Percentiles rank a stretch among this genome's conserved stretches.
Evolutionary conservation across 2,888 invertebrate species (phyloP).

Genomic region (Branchinecta sandiegonensis): DNA sequence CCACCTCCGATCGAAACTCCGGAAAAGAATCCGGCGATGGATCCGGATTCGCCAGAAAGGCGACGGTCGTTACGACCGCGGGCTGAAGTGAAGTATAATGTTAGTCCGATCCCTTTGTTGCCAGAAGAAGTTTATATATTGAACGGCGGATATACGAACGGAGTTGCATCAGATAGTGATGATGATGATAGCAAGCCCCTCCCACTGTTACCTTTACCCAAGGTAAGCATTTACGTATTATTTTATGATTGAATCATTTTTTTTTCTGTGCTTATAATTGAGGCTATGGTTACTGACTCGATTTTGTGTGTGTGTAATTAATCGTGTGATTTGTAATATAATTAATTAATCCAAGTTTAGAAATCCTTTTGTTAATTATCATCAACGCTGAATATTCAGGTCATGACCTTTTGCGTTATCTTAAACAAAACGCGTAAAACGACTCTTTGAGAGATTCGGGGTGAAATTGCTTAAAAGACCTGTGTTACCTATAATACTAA

Average conservation of each 20-base stretch:
- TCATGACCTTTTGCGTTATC: too few relatives aligned
- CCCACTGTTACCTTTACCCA: not conserved
- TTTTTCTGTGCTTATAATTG: not conserved
- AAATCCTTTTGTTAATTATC: too few relatives aligned
- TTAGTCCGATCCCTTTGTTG: not conserved
- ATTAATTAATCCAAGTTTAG: too few relatives aligned
- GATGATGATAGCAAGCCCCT: conserved; percentile 3
- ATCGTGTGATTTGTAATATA: too few relatives aligned
- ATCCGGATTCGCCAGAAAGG: conserved; percentile 7
- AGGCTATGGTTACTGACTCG: not conserved
- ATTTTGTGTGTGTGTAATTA: too few relatives aligned
- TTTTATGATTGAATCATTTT: not conserved
- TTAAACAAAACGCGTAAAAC: too few relatives aligned
- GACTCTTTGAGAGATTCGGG: too few relatives aligned
- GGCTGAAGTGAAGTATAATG: conserved; percentile 1
- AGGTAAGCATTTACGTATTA: not conserved
- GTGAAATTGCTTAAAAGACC: too few relatives aligned
- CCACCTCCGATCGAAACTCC: not conserved
- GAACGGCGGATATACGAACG: conserved; percentile 4
- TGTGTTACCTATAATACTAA: too few relatives aligned
- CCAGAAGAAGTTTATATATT: conserved; percentile 1
- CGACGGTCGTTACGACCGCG: not conserved
- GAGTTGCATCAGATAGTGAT: not conserved
- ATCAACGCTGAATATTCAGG: too few relatives aligned
- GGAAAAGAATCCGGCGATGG: not conserved